Evolutionary conservation across 2,888 invertebrate genomes (phyloP).

Genomic region (Pecten maximus): DNA sequence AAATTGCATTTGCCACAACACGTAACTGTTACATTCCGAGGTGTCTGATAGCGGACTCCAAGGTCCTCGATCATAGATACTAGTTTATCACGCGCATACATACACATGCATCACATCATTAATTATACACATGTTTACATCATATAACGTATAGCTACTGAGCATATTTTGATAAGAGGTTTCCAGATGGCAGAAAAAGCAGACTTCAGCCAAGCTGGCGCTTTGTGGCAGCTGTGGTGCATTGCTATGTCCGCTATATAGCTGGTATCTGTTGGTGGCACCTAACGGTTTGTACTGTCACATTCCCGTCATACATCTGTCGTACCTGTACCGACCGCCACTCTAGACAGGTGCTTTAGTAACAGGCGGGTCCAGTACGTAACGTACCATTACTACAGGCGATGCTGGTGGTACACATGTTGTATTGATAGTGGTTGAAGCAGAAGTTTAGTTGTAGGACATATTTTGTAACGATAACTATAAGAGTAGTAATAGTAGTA

Average conservation of each 20-base stretch:
- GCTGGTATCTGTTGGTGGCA: conserved; percentile 20
- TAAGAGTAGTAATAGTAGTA: no score
- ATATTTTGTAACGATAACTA: no score
- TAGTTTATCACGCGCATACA: conserved; percentile 8
- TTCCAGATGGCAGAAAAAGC: conserved; percentile 20
- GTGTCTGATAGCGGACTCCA: neutral
- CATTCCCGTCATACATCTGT: conserved; percentile 20
- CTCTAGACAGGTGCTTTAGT: neutral
- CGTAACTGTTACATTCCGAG: neutral
- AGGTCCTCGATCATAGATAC: conserved; percentile 1
- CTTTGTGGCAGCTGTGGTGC: neutral
- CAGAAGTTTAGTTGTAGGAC: neutral
- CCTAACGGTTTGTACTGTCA: conserved; percentile 9
- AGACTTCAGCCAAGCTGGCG: neutral
- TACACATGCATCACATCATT: conserved; percentile 19
- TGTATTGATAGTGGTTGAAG: neutral
- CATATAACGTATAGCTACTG: neutral
- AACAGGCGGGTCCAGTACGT: conserved; percentile 2
- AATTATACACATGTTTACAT: conserved; percentile 35
- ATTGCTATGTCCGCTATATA: neutral
- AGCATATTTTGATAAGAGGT: conserved; percentile 29
- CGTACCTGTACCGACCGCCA: neutral
- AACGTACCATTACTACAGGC: neutral
- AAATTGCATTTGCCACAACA: neutral
- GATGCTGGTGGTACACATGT: neutral